These are phyloP conservation scores for Chaetodon trifascialis DNA, from an alignment of 2,113 vertebrate species.

Conservation along the genomic window DNA sequence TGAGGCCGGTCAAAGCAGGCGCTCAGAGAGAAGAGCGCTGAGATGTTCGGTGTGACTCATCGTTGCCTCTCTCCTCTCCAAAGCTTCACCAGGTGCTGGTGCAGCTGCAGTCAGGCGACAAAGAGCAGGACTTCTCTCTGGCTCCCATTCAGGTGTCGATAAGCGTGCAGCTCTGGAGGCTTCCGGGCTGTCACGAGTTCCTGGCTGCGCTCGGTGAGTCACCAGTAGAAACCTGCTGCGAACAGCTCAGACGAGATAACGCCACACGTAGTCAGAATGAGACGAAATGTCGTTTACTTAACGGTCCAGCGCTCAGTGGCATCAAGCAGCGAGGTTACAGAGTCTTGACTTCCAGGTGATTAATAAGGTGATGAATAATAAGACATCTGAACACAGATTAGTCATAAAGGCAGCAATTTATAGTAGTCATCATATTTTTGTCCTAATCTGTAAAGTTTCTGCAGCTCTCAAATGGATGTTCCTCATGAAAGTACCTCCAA, in stretches of 20 bases:
- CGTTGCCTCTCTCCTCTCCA: conserved; percentile 2
- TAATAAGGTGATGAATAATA: no score
- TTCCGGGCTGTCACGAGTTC: conserved; percentile 96
- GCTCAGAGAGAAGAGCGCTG: not conserved
- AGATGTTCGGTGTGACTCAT: not conserved
- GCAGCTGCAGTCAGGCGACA: conserved; percentile 92
- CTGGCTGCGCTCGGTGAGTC: conserved; percentile 94
- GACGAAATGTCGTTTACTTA: no score
- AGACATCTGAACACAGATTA: no score
- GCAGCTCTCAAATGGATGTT: no score
- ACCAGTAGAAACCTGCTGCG: not conserved
- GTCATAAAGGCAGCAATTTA: no score
- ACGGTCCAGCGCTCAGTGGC: no score
- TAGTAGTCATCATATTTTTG: no score
- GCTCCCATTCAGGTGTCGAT: conserved; percentile 94
- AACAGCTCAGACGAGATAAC: not conserved
- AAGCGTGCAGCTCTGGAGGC: conserved; percentile 96
- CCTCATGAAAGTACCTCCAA: no score
- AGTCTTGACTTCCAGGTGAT: no score
- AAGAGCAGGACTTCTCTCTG: conserved; percentile 92
- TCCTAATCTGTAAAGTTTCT: no score
- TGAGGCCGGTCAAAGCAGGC: not conserved
- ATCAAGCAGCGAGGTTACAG: no score
- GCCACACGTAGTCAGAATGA: not conserved
- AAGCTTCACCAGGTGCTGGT: conserved; percentile 97